phyloP scores from a whole-genome alignment of 1,140 invertebrate genomes.

The Batillaria attramentaria region DNA sequence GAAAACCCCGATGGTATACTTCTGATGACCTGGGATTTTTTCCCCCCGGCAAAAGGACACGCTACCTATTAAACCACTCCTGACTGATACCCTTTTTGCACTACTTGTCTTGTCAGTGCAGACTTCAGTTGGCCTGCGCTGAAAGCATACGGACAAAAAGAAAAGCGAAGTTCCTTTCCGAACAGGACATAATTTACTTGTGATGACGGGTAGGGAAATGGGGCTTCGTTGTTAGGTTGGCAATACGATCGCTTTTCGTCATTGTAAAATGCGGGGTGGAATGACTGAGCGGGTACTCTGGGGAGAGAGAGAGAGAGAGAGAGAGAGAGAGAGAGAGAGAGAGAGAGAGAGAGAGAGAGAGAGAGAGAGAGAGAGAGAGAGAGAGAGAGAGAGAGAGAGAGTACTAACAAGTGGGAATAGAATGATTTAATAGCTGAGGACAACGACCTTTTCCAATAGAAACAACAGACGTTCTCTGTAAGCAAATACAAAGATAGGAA shows the following conservation, averaged over 20 bases:
- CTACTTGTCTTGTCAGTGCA: too few relatives aligned
- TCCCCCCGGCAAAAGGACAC: too few relatives aligned
- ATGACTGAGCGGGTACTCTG: neutral
- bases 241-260: neutral
- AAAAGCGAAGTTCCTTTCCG: neutral
- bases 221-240: neutral
- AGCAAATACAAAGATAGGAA: neutral
- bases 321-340: constrained; percentile 5
- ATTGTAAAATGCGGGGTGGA: neutral
- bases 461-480: neutral
- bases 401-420: neutral
- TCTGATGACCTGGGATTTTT: too few relatives aligned
- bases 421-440: neutral
- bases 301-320: neutral
- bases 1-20: too few relatives aligned
- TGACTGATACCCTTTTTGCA: too few relatives aligned
- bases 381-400: neutral
- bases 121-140: neutral
- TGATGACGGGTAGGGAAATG: neutral
- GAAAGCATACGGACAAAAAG: neutral
- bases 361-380: neutral
- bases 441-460: neutral
- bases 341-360: neutral
- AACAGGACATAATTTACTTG: neutral
- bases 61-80: too few relatives aligned